Percentiles rank a stretch among this genome's conserved stretches.
These are phyloP conservation scores for Phyllopteryx taeniolatus DNA, from an alignment of 2,113 vertebrate species.

Conservation along the genomic window DNA sequence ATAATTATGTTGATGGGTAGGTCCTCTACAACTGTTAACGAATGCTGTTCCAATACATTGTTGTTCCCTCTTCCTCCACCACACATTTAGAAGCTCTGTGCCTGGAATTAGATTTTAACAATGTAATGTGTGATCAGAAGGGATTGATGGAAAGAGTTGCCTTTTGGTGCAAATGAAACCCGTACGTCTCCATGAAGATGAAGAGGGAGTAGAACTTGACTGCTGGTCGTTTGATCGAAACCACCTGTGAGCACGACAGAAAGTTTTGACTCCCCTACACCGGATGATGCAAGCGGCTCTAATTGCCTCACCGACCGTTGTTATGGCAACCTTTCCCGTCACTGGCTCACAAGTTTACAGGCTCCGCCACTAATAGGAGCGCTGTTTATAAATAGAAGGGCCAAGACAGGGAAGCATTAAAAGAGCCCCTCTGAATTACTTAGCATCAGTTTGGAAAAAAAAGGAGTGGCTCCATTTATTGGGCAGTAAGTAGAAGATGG, in stretches of 20 bases:
- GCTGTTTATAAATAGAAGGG: slow-evolving; percentile 30
- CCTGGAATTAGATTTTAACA: slow-evolving; percentile 47
- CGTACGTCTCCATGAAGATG: not conserved
- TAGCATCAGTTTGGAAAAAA: slow-evolving; percentile 41
- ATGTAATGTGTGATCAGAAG: slow-evolving; percentile 24
- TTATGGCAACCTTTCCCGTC: slow-evolving; percentile 64
- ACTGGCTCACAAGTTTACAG: slow-evolving; percentile 32
- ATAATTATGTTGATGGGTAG: slow-evolving; percentile 12
- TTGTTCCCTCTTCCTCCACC: slow-evolving; percentile 8
- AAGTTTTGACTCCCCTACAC: slow-evolving; percentile 42
- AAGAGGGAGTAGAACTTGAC: not conserved
- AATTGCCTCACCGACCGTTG: slow-evolving; percentile 63
- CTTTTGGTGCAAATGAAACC: slow-evolving; percentile 15
- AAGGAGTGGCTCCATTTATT: slow-evolving; percentile 61
- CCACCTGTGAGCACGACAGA: slow-evolving; percentile 42
- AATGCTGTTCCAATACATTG: slow-evolving; percentile 20
- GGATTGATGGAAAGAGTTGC: slow-evolving; percentile 1
- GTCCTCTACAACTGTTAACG: slow-evolving; percentile 30
- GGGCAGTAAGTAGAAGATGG: slow-evolving; percentile 54
- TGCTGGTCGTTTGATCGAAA: slow-evolving; percentile 6
- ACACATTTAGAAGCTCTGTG: slow-evolving; percentile 21
- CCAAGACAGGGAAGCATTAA: slow-evolving; percentile 15
- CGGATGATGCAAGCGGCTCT: slow-evolving; percentile 43
- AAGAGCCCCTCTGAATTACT: slow-evolving; percentile 64
- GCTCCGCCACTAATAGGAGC: slow-evolving; percentile 49